Base-by-base conservation (phyloP, 2,797 vertebrate species). In the Borostomias antarcticus region DNA sequence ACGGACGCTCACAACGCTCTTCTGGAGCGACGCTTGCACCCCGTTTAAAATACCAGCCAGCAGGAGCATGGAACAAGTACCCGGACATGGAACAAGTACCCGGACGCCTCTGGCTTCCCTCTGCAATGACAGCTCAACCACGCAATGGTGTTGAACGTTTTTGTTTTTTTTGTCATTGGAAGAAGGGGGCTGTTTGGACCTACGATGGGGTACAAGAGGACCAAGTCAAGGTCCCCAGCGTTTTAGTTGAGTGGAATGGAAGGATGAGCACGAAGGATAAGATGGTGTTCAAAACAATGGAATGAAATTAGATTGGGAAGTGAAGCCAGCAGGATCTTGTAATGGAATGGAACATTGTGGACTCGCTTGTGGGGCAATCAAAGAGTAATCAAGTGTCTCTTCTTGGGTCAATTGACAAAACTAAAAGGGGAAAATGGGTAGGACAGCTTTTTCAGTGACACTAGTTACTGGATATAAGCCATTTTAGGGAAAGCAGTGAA, bases 241-340 rank as follows among this genome's bases (percentile, higher is more conserved):
- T 62, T 68, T 8, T 67, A 48, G 19, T 64, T 72, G 43, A 62
- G 47, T 85, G 82, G 78, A 77, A 83, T 80, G 66, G 81, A 75
- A 74, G 40, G 5, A 77, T 81, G 63, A 54, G 45, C 1, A n/a
- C n/a, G 15, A 51, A 62, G 62, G 64, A 11, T 30, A 61, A 58
- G n/a, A 17, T 29, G 26, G 19, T 35, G 28, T 25, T 35, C 52
- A 50, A 25, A 57, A 61, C 58, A 57, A 40, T 30, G 29, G 32
- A 54, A 61, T 61, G 29, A 62, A 75, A 70, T 68, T 35, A 5
- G 53, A 59, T 56, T 54, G 23, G 29, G 50, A 69, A 71, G 37
- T 2, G 23, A 73, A 37, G 57, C 73, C 32, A 60, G 32, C 19
- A 8, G 52, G 8, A 21, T 66, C 67, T 61, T 32, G 74, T 62